A percentile compares a stretch with the other conserved stretches of the same genome.
These are phyloP conservation scores for Hyperoplus immaculatus DNA, from an alignment of 2,797 vertebrate species.

Conservation along the genomic window DNA sequence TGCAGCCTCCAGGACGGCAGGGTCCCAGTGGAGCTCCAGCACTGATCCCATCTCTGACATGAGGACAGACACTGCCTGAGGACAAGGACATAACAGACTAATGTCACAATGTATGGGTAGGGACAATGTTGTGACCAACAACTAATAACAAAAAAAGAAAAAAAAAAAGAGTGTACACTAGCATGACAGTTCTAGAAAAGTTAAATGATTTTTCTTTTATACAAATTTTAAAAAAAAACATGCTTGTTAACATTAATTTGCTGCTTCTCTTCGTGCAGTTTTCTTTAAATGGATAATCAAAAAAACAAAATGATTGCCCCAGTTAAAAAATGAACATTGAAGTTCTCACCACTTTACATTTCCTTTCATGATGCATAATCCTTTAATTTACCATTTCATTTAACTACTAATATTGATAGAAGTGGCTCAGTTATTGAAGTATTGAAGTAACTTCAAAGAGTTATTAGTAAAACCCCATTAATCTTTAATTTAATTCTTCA, in stretches of 20 bases:
- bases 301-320: background rate
- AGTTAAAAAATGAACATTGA: background rate
- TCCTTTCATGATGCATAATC: background rate
- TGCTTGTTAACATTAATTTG: no score
- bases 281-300: background rate
- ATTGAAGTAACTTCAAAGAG: no score
- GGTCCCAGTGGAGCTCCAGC: slow-evolving; percentile 81
- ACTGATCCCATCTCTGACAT: slow-evolving; percentile 84
- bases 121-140: background rate
- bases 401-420: background rate
- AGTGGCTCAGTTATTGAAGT: background rate
- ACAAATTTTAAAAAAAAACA: no score
- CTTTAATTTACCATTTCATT: background rate
- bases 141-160: background rate
- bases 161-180: background rate
- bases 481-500: background rate
- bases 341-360: no score
- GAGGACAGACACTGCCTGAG: slow-evolving; percentile 85
- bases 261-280: background rate
- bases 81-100: slow-evolving; percentile 11
- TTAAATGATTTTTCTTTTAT: no score
- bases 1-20: slow-evolving; percentile 87
- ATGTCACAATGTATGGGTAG: background rate
- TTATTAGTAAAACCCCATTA: background rate
- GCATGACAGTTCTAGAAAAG: no score